Conservation (phyloP, 2,113 vertebrate species). For the Ammospiza caudacuta region DNA sequence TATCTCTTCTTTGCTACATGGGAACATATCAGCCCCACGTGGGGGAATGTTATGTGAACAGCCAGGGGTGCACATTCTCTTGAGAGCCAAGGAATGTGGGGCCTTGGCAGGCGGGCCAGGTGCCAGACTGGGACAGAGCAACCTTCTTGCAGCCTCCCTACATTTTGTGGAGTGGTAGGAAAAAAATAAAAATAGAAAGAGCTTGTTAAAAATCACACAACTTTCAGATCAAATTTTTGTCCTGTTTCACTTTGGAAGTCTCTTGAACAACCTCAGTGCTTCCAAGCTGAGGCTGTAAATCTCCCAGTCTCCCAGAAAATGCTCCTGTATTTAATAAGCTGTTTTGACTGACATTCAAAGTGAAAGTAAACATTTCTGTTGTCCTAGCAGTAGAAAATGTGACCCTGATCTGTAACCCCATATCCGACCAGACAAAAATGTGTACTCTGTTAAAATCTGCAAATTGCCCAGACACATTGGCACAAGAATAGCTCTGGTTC, state of each 20-base stretch:
- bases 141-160: background rate
- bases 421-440: constrained; percentile 19
- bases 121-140: background rate
- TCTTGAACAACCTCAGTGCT: background rate
- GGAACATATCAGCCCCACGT: background rate
- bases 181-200: background rate
- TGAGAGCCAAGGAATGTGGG: background rate
- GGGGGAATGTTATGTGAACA: background rate
- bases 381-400: background rate
- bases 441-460: background rate
- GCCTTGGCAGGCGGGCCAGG: background rate
- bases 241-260: background rate
- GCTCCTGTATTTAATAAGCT: constrained; percentile 23
- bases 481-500: background rate
- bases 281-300: constrained; percentile 4
- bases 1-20: background rate
- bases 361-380: constrained; percentile 41
- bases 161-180: background rate
- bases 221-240: constrained; percentile 18
- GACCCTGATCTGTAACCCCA: background rate
- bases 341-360: constrained; percentile 40
- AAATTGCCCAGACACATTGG: background rate
- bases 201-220: background rate
- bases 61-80: background rate
- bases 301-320: background rate